Evolutionary conservation across 2,113 vertebrate genomes (phyloP).

Genomic region (Peucedramus taeniatus): DNA sequence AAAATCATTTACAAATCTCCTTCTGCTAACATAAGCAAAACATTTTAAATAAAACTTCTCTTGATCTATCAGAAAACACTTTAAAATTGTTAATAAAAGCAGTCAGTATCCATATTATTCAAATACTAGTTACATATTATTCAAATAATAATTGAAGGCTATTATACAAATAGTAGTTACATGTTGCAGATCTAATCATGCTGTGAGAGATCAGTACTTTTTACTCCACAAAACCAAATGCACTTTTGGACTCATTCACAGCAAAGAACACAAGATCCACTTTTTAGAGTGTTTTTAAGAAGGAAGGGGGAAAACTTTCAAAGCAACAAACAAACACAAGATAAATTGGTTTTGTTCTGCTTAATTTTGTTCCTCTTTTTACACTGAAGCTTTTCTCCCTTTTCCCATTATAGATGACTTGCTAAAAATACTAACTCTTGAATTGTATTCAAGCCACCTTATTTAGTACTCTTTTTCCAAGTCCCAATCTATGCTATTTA

Average conservation of each 20-base stretch:
- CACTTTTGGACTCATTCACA: neutral
- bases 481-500: neutral
- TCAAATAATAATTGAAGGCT: neutral
- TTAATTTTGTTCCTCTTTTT: neutral
- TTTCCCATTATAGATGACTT: neutral
- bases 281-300: neutral
- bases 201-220: neutral
- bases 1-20: neutral
- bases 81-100: neutral
- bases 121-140: neutral
- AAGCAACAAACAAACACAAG: neutral
- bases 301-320: neutral
- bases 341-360: neutral
- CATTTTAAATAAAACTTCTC: neutral
- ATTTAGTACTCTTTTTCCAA: neutral
- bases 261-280: neutral
- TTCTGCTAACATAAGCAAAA: neutral
- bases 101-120: neutral
- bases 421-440: neutral
- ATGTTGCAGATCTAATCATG: neutral
- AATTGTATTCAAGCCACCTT: neutral
- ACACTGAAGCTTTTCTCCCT: neutral
- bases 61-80: neutral
- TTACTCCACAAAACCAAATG: neutral
- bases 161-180: neutral